phyloP scores from a whole-genome alignment of 2,113 vertebrate genomes.

The Apteryx owenii region DNA sequence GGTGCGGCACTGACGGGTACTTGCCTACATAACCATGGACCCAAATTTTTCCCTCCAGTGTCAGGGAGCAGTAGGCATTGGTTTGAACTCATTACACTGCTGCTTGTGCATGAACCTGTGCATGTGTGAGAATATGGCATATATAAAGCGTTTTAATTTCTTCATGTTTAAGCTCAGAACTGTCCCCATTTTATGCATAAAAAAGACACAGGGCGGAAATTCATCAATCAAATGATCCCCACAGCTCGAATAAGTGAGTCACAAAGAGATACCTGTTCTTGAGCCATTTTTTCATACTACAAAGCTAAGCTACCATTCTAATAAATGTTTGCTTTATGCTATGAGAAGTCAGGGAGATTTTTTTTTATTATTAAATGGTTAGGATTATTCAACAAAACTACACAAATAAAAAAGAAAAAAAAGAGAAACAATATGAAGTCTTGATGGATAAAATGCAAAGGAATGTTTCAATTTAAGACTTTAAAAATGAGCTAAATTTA shows the following conservation, averaged over 20 bases:
- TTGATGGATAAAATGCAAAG: conserved; percentile 2
- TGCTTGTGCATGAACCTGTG: background rate
- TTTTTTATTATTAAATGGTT: background rate
- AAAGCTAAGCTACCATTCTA: background rate
- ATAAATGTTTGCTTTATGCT: background rate
- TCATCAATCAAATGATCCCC: conserved; percentile 10
- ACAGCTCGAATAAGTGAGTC: conserved; percentile 18
- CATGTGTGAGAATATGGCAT: background rate
- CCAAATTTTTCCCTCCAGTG: background rate
- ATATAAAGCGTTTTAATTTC: background rate
- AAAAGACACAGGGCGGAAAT: background rate
- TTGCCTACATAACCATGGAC: background rate
- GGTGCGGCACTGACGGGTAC: background rate
- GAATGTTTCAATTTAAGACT: conserved; percentile 16
- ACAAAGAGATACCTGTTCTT: conserved; percentile 8
- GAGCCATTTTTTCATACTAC: background rate
- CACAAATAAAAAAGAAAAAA: background rate
- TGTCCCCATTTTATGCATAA: background rate
- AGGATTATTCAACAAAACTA: background rate
- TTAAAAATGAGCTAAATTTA: conserved; percentile 38
- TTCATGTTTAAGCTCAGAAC: conserved; percentile 2
- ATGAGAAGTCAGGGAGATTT: background rate
- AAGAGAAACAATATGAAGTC: background rate
- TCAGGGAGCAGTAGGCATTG: background rate
- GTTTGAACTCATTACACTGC: background rate